Percentiles rank a stretch among this genome's conserved stretches.
Conservation (phyloP, 53 echinoderm and acorn worm species). For the Astropecten irregularis region DNA sequence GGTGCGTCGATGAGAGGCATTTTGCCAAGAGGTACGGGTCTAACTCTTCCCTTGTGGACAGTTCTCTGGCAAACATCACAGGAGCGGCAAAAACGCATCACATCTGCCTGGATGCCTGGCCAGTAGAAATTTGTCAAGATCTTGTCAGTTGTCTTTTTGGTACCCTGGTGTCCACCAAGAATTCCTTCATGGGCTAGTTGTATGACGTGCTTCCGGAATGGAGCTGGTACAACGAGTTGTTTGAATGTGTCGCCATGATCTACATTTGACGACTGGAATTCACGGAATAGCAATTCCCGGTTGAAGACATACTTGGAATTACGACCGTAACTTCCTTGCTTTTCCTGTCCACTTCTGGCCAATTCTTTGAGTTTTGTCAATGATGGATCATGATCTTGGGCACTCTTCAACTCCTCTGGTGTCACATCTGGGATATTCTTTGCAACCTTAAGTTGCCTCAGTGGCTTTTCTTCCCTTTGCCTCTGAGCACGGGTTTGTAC, state of each 20-base stretch:
- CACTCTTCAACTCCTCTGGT: too few relatives aligned
- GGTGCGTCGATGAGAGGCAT: constrained; percentile 48
- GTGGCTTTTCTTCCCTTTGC: background rate
- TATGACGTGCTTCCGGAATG: background rate
- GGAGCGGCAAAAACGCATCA: constrained; percentile 12
- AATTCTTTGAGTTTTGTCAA: constrained; percentile 12
- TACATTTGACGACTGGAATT: constrained; percentile 31
- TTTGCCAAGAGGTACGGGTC: constrained; percentile 20
- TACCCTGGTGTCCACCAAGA: constrained; percentile 54
- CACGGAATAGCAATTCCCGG: constrained; percentile 21
- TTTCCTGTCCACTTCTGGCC: background rate
- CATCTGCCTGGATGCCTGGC: constrained; percentile 36
- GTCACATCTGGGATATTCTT: too few relatives aligned
- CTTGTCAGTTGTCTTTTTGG: constrained; percentile 23
- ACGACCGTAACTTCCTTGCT: background rate
- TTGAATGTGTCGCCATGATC: background rate
- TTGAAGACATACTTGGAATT: background rate
- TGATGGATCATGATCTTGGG: constrained; percentile 17
- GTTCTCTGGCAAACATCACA: too few relatives aligned
- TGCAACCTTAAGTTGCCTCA: too few relatives aligned
- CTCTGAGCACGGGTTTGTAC: constrained; percentile 53
- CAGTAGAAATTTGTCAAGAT: constrained; percentile 34
- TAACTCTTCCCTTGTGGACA: constrained; percentile 6
- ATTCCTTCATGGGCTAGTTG: constrained; percentile 51
- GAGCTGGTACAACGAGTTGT: constrained; percentile 27